Conservation (phyloP, 2,888 invertebrate species). For the Bellardia bayeri region DNA sequence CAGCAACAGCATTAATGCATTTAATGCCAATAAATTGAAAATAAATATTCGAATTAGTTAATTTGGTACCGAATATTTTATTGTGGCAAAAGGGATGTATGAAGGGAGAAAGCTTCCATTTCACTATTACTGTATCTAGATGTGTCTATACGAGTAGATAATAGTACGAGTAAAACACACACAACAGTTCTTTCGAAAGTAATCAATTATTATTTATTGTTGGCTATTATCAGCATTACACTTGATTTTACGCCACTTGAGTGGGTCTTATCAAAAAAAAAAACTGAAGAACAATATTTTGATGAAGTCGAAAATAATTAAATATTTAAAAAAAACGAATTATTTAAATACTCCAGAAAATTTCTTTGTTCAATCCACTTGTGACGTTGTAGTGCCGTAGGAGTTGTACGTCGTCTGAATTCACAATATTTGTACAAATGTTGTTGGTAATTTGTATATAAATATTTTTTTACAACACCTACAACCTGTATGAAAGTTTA, state of each 20-base stretch:
- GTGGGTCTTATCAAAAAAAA: slow-evolving; percentile 55
- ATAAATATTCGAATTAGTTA: too few species aligned
- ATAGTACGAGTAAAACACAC: background rate
- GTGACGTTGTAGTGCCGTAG: too few species aligned
- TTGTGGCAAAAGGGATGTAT: too few species aligned
- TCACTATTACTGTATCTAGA: slow-evolving; percentile 6
- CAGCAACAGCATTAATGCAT: too few species aligned
- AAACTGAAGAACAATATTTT: slow-evolving; percentile 44
- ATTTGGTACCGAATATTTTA: too few species aligned
- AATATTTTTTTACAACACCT: too few species aligned
- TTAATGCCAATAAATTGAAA: too few species aligned
- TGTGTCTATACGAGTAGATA: slow-evolving; percentile 6
- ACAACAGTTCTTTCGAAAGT: background rate
- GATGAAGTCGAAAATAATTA: slow-evolving; percentile 51
- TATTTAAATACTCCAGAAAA: background rate
- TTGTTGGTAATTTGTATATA: too few species aligned
- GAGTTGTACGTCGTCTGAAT: too few species aligned
- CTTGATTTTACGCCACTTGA: slow-evolving; percentile 70
- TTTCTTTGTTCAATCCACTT: too few species aligned
- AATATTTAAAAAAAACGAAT: background rate
- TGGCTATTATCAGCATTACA: slow-evolving; percentile 60
- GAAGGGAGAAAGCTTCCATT: background rate
- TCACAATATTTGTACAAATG: too few species aligned
- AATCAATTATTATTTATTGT: slow-evolving; percentile 45
- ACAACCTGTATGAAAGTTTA: too few species aligned